Conservation (phyloP, 30 jellyfish, hydroid and myxozoan species). For the Clytia hemisphaerica region DNA sequence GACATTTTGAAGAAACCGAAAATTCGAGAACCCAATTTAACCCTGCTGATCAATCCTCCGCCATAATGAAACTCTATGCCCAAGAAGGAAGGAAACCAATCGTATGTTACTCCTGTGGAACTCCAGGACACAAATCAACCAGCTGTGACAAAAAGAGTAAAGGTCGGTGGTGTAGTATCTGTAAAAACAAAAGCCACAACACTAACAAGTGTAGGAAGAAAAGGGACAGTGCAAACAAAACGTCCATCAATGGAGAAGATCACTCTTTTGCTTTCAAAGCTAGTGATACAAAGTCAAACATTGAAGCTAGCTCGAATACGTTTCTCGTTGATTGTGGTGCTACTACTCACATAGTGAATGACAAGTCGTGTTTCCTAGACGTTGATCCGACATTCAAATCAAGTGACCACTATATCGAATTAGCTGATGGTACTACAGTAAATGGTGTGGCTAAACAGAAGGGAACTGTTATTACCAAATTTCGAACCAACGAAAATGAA, state of each 20-base stretch:
- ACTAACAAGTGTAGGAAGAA: slow-evolving; percentile 25
- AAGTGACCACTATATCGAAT: slow-evolving; percentile 39
- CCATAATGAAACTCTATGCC: neutral
- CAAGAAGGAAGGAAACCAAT: neutral
- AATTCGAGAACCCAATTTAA: neutral
- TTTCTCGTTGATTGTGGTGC: slow-evolving; percentile 43
- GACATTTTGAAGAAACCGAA: slow-evolving; percentile 27
- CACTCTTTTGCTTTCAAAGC: slow-evolving; percentile 1
- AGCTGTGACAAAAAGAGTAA: neutral
- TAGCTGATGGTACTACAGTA: slow-evolving; percentile 53
- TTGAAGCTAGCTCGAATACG: too few relatives aligned
- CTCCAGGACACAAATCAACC: neutral
- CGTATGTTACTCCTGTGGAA: slow-evolving; percentile 12
- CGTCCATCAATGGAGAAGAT: too few relatives aligned
- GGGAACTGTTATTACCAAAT: slow-evolving; percentile 29
- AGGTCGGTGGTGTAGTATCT: slow-evolving; percentile 33
- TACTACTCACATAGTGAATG: slow-evolving; percentile 20
- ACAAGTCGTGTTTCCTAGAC: slow-evolving; percentile 2
- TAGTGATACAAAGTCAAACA: neutral
- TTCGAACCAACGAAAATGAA: slow-evolving; percentile 13
- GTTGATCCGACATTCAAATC: slow-evolving; percentile 35
- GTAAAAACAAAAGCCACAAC: slow-evolving; percentile 24
- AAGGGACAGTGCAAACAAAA: slow-evolving; percentile 23
- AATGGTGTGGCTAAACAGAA: slow-evolving; percentile 52
- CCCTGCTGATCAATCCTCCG: neutral